Percentiles rank a stretch among this genome's conserved stretches.
These are phyloP conservation scores for Tinea pellionella DNA, from an alignment of 2,888 invertebrate genomes.

Conservation along the genomic window DNA sequence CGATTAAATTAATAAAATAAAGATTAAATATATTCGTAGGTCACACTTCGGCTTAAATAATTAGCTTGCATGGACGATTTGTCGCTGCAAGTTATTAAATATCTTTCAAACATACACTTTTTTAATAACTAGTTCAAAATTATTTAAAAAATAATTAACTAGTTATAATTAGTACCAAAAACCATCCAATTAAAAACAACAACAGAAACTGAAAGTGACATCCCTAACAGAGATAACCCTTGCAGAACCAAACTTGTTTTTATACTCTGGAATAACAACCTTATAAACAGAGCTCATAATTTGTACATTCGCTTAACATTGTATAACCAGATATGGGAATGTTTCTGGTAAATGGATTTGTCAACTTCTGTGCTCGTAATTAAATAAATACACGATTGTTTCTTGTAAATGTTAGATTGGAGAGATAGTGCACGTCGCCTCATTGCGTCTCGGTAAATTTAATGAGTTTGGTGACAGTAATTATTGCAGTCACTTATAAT, in stretches of 20 bases:
- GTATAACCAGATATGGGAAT: not conserved
- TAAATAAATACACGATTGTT: constrained; percentile 55
- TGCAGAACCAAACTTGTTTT: not conserved
- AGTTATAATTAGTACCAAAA: no score
- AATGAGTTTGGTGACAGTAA: not conserved
- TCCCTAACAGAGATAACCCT: not conserved
- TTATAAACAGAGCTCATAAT: not conserved
- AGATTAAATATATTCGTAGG: no score
- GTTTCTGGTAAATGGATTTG: constrained; percentile 49
- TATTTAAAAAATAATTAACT: no score
- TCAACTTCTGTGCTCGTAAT: constrained; percentile 58
- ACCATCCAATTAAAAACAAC: no score
- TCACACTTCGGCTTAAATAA: no score
- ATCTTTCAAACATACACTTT: no score
- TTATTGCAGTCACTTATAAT: not conserved
- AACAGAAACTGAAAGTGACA: constrained; percentile 46
- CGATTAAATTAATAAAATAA: no score
- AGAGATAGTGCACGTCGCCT: not conserved
- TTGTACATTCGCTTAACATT: not conserved
- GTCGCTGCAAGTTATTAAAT: no score
- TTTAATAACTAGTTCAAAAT: no score
- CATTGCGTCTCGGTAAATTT: not conserved
- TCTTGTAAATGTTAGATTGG: constrained; percentile 24
- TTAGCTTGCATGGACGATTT: no score
- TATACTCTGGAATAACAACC: not conserved